A percentile compares a stretch with the other conserved stretches of the same genome.
Evolutionary conservation across 2,888 invertebrate species (phyloP).

Genomic region (Lasioglossum vierecki): DNA sequence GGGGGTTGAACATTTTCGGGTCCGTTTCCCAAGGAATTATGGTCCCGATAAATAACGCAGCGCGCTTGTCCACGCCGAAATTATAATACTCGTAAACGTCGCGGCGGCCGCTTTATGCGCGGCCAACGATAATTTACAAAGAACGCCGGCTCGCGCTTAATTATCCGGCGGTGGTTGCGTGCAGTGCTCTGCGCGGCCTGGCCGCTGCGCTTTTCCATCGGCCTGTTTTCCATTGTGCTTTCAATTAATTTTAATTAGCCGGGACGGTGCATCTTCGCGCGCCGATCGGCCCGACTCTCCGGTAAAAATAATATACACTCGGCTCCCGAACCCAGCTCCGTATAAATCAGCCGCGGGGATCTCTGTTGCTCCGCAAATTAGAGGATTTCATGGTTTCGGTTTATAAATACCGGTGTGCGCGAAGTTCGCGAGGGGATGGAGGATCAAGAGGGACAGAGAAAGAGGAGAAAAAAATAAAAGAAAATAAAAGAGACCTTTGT

Average conservation of each 20-base stretch:
- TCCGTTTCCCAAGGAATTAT: slow-evolving; percentile 34
- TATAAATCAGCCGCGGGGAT: slow-evolving; percentile 9
- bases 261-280: slow-evolving; percentile 27
- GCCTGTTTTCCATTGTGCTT: slow-evolving; percentile 46
- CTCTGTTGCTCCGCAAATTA: slow-evolving; percentile 4
- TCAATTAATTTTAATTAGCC: slow-evolving; percentile 45
- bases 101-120: slow-evolving; percentile 35
- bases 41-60: slow-evolving; percentile 47
- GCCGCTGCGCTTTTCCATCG: slow-evolving; percentile 18
- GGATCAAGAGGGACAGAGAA: background rate
- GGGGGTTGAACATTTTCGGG: slow-evolving; percentile 28
- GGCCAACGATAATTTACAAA: slow-evolving; percentile 53
- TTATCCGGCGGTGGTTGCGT: slow-evolving; percentile 39
- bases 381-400: slow-evolving; percentile 29
- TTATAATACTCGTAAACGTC: slow-evolving; percentile 57
- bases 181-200: background rate
- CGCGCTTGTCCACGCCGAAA: slow-evolving; percentile 42
- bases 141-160: slow-evolving; percentile 56
- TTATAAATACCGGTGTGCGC: slow-evolving; percentile 1
- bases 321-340: background rate
- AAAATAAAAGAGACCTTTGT: slow-evolving; percentile 36
- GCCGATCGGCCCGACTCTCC: slow-evolving; percentile 6
- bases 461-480: background rate
- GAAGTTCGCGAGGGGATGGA: background rate
- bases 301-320: slow-evolving; percentile 12